Conservation (phyloP, 2,797 vertebrate genomes). For the Coregonus ussuriensis region DNA sequence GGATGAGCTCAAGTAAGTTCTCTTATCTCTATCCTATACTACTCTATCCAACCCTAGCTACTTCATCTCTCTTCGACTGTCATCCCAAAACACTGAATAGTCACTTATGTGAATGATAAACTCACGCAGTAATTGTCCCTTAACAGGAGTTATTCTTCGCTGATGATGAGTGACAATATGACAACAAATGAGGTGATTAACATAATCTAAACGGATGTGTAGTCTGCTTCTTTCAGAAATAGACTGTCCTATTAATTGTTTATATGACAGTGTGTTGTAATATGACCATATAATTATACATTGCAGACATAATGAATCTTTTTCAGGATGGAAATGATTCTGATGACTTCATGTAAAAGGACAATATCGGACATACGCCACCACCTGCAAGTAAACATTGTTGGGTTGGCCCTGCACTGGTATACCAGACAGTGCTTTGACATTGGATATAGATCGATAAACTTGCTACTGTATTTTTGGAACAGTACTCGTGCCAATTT, state of each 20-base stretch:
- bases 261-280: not conserved
- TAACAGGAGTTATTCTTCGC: slow-evolving; percentile 82
- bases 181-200: slow-evolving; percentile 88
- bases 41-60: no score
- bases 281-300: not conserved
- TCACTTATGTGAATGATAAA: not conserved
- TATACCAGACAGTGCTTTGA: slow-evolving; percentile 27
- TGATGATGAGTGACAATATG: slow-evolving; percentile 95
- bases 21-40: not conserved
- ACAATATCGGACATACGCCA: slow-evolving; percentile 16
- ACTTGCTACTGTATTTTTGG: slow-evolving; percentile 47
- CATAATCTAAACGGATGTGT: not conserved
- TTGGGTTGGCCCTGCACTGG: slow-evolving; percentile 37
- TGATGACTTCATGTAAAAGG: slow-evolving; percentile 91
- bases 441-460: slow-evolving; percentile 18
- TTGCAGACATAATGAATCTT: not conserved
- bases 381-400: slow-evolving; percentile 15
- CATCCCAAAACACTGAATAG: not conserved
- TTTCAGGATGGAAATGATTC: slow-evolving; percentile 88
- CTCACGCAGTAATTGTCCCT: slow-evolving; percentile 13
- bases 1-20: slow-evolving; percentile 85
- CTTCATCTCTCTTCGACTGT: not conserved
- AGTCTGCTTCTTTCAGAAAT: not conserved
- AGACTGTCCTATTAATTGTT: not conserved
- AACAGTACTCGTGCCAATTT: slow-evolving; percentile 44